Conservation (phyloP, 2,888 invertebrate genomes). For the Caenorhabditis afra region DNA sequence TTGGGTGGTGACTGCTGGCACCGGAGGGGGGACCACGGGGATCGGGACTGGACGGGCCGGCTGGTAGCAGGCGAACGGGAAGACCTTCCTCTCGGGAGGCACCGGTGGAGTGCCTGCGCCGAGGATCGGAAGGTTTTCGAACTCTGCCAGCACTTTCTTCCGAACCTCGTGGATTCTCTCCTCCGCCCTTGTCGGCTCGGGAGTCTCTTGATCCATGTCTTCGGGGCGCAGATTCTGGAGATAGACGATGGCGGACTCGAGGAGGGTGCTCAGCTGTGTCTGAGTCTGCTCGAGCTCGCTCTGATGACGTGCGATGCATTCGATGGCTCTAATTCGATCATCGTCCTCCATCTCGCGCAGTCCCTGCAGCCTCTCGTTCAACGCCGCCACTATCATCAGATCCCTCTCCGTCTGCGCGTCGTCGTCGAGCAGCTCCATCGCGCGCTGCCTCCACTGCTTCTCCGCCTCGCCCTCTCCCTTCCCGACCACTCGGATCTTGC, state of each 20-base stretch:
- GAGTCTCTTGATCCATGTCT: conserved; percentile 14
- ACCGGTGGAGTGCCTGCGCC: conserved; percentile 28
- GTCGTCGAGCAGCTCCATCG: conserved; percentile 60
- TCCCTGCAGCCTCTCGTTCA: conserved; percentile 62
- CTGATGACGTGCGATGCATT: conserved; percentile 73
- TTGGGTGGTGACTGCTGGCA: conserved; percentile 7
- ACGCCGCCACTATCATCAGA: conserved; percentile 64
- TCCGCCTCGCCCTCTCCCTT: conserved; percentile 45
- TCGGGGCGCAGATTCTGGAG: conserved; percentile 57
- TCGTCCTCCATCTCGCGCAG: conserved; percentile 68
- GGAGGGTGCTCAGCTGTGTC: conserved; percentile 69
- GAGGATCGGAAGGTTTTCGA: conserved; percentile 28
- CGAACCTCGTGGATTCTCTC: conserved; percentile 28
- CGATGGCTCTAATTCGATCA: conserved; percentile 65
- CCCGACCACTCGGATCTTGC: conserved; percentile 59
- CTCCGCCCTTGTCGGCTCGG: conserved; percentile 20
- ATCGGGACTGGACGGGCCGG: conserved; percentile 7
- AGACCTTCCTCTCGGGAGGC: conserved; percentile 53
- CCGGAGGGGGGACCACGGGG: not conserved
- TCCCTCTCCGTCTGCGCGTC: conserved; percentile 67
- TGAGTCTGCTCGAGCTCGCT: conserved; percentile 72
- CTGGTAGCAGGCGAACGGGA: conserved; percentile 44
- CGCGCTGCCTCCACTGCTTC: conserved; percentile 59
- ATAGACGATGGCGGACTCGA: conserved; percentile 71
- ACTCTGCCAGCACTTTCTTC: conserved; percentile 22